Conservation (phyloP, 2,113 vertebrate species). For the Motacilla tschutschensis region DNA sequence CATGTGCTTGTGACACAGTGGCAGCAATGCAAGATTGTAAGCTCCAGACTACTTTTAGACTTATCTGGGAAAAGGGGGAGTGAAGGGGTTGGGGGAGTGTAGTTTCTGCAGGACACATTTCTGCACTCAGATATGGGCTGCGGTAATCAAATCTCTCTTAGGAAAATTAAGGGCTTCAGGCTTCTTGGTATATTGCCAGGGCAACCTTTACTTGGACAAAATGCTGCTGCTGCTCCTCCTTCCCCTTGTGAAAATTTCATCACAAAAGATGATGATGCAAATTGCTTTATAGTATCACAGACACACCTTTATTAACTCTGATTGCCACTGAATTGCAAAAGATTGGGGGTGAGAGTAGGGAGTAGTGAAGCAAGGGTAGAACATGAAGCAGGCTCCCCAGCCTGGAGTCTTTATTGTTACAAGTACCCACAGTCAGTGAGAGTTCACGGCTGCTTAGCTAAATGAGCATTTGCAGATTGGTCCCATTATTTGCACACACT, state of each 20-base stretch:
- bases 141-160: neutral
- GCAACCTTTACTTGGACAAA: slow-evolving; percentile 26
- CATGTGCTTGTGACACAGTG: neutral
- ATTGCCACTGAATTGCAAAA: slow-evolving; percentile 53
- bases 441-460: neutral
- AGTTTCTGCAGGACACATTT: slow-evolving; percentile 29
- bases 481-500: neutral
- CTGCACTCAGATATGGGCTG: neutral
- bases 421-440: neutral
- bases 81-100: neutral
- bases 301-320: slow-evolving; percentile 51
- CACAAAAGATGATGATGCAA: slow-evolving; percentile 46
- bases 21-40: neutral
- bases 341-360: neutral
- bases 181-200: slow-evolving; percentile 6
- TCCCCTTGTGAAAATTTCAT: slow-evolving; percentile 36
- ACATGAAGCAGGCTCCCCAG: neutral
- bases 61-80: neutral
- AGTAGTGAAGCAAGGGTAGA: neutral
- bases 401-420: neutral
- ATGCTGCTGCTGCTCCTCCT: slow-evolving; percentile 10
- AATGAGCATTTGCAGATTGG: neutral
- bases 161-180: slow-evolving; percentile 35
- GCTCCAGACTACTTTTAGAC: neutral
- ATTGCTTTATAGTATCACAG: slow-evolving; percentile 28